These are phyloP conservation scores for Calameuta pallipes DNA, from an alignment of 2,888 invertebrate species.

Conservation along the genomic window DNA sequence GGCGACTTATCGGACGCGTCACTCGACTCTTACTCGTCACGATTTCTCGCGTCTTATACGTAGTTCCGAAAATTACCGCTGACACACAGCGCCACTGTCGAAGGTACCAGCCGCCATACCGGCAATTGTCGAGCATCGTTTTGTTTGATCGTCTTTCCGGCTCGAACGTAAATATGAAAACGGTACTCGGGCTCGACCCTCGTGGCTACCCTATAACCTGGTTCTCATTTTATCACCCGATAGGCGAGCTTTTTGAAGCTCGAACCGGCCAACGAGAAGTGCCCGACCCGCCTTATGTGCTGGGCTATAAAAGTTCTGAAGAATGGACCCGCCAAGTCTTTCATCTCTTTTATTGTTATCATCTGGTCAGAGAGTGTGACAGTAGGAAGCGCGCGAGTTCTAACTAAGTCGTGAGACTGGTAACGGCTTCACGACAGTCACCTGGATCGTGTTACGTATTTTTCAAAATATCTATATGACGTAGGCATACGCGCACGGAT, in stretches of 20 bases:
- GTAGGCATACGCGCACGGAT: not conserved
- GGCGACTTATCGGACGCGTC: not conserved
- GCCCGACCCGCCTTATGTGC: conserved; percentile 13
- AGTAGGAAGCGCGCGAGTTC: not conserved
- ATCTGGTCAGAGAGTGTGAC: conserved; percentile 2
- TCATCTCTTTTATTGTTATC: conserved; percentile 8
- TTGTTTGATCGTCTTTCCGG: not conserved
- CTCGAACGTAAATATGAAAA: not conserved
- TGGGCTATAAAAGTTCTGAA: conserved; percentile 45
- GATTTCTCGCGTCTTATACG: not conserved
- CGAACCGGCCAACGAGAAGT: conserved; percentile 32
- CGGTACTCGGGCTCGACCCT: not conserved
- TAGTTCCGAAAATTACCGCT: conserved; percentile 6
- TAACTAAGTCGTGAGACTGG: not conserved
- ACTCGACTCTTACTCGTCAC: not conserved
- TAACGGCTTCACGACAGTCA: not conserved
- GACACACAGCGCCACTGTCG: conserved; percentile 5
- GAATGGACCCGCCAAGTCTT: conserved; percentile 16
- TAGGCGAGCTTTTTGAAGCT: conserved; percentile 32
- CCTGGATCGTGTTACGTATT: not conserved
- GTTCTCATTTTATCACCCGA: conserved; percentile 46
- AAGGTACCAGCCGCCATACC: not conserved
- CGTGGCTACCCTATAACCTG: not conserved
- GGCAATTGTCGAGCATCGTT: not conserved
- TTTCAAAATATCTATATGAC: not conserved